These are phyloP conservation scores for Galendromus occidentalis DNA, from an alignment of 1,140 invertebrate species.

Conservation along the genomic window DNA sequence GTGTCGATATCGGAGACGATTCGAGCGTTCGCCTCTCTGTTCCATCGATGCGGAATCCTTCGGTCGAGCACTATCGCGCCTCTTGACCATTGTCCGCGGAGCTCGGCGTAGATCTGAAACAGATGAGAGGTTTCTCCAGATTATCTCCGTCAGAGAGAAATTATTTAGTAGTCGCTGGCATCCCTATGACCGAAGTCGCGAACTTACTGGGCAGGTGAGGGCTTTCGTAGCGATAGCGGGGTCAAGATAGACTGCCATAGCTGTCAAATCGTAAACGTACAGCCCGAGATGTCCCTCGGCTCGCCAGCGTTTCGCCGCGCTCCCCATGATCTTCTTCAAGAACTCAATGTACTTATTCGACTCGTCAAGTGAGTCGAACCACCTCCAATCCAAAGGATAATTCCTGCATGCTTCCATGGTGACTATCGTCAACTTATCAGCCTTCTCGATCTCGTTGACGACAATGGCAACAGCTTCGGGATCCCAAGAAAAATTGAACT, in stretches of 20 bases:
- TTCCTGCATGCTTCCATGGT: not conserved
- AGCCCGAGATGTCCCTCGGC: not conserved
- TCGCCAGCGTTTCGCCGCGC: not conserved
- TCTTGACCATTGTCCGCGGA: not conserved
- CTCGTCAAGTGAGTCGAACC: not conserved
- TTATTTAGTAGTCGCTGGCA: too few relatives aligned
- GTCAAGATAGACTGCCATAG: not conserved
- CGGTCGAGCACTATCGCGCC: not conserved
- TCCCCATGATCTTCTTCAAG: not conserved
- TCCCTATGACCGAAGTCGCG: not conserved
- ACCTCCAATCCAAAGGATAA: not conserved
- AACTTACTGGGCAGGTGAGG: not conserved
- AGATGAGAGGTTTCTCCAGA: not conserved
- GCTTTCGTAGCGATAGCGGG: not conserved
- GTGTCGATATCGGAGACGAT: not conserved
- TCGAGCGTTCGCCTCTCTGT: not conserved
- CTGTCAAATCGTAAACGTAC: not conserved
- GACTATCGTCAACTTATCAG: not conserved
- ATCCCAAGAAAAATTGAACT: slow-evolving; percentile 45
- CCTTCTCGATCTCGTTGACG: slow-evolving; percentile 27
- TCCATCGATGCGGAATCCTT: not conserved
- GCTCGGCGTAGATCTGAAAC: not conserved
- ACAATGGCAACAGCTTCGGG: slow-evolving; percentile 45
- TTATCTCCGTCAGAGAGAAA: too few relatives aligned
- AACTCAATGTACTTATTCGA: not conserved